Evolutionary conservation across 2,113 vertebrate species (phyloP).

Genomic region (Aramus guarauna): DNA sequence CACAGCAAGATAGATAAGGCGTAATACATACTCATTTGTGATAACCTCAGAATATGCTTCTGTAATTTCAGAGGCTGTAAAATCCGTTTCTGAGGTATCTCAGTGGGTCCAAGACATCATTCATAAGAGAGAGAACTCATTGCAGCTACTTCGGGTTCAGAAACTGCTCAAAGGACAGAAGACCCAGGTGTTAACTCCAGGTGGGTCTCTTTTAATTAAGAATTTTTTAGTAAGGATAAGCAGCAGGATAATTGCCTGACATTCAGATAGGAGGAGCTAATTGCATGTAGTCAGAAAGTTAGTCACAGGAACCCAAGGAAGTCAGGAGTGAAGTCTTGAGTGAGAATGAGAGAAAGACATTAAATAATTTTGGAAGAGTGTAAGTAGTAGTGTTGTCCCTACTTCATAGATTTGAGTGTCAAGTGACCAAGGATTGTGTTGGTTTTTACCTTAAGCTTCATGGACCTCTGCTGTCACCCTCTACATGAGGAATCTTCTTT

Average conservation of each 20-base stretch:
- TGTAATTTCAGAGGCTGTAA: slow-evolving; percentile 75
- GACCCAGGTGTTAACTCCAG: slow-evolving; percentile 81
- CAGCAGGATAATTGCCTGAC: background rate
- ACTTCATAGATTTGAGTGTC: background rate
- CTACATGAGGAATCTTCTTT: background rate
- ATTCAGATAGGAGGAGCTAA: background rate
- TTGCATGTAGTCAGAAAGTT: background rate
- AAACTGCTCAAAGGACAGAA: slow-evolving; percentile 87
- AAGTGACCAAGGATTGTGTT: background rate
- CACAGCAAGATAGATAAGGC: background rate
- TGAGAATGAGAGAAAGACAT: background rate
- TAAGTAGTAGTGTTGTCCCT: background rate
- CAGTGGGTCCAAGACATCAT: slow-evolving; percentile 75
- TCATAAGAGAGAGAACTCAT: slow-evolving; percentile 82
- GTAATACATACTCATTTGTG: background rate
- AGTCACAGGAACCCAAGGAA: background rate
- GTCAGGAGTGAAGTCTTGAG: background rate
- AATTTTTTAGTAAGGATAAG: background rate
- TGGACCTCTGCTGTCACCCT: background rate
- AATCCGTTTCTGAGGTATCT: slow-evolving; percentile 75
- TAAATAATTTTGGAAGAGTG: background rate
- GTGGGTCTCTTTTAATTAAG: slow-evolving; percentile 58
- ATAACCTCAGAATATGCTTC: background rate
- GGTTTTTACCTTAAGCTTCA: background rate
- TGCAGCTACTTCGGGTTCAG: slow-evolving; percentile 86